A percentile compares a stretch with the other conserved stretches of the same genome.
These are phyloP conservation scores for Numenius phaeopus DNA, from an alignment of 2,797 vertebrate genomes.

Conservation along the genomic window DNA sequence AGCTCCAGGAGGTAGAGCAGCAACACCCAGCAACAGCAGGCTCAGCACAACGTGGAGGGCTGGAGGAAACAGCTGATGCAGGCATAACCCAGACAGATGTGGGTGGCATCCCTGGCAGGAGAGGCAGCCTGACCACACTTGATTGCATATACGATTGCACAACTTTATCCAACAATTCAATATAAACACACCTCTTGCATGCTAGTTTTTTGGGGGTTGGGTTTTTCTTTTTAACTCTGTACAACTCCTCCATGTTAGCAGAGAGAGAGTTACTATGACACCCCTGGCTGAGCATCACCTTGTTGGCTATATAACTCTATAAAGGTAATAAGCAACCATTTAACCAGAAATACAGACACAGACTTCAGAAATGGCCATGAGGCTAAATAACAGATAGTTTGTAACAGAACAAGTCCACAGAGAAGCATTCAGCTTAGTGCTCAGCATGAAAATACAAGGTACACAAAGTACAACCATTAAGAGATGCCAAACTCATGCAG, in stretches of 20 bases:
- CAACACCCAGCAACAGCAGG: slow-evolving; percentile 42
- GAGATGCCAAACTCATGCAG: neutral
- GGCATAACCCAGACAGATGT: slow-evolving; percentile 46
- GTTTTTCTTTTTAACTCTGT: neutral
- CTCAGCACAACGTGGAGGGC: neutral
- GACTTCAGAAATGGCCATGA: neutral
- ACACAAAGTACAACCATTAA: neutral
- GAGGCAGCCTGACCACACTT: neutral
- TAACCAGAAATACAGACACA: neutral
- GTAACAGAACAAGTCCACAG: neutral
- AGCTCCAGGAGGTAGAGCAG: neutral
- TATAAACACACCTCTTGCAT: slow-evolving; percentile 21
- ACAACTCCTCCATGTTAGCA: neutral
- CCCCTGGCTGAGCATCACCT: neutral
- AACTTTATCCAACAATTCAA: slow-evolving; percentile 5
- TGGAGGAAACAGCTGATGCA: slow-evolving; percentile 37
- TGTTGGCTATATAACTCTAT: neutral
- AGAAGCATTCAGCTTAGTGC: neutral
- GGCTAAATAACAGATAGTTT: neutral
- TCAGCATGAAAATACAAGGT: neutral
- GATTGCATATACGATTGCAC: slow-evolving; percentile 21
- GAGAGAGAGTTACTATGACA: neutral
- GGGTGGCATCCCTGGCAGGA: slow-evolving; percentile 49
- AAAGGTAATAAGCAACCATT: neutral
- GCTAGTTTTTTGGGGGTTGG: neutral